Base-by-base conservation (phyloP, 2,888 invertebrate species). In the Dryocosmus kuriphilus region DNA sequence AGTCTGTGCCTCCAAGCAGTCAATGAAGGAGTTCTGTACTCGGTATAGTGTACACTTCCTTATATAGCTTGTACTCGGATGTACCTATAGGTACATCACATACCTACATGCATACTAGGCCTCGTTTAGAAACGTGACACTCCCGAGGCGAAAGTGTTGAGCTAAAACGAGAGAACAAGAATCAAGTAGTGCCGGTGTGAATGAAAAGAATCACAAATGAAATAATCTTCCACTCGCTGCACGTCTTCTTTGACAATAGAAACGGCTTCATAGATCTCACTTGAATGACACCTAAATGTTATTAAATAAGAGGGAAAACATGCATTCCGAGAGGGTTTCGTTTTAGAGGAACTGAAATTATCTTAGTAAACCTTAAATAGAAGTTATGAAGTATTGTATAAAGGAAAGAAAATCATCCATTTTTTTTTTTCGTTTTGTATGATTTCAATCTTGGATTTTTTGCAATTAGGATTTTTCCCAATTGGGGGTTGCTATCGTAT, bases 121-220 rank as follows among this genome's bases (percentile, higher is more conserved):
- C 65, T 65, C 41, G 41, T 67, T 46, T 41, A 67, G 67, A 67
- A 46, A 67, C 67, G 67, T 67, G 46, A 57, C 57, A 67, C 67
- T 67, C 46, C 51, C 51, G 6, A 71, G 30, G 71, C 46, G 30
- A 71, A 51, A 46, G 67, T 67, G 27, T 67, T 19, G 38, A 67
- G 41, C 65, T 46, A 67, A 51, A 71, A 71, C 22, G n/a, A 63
- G 62, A 35, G 46, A 14, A 67, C 27, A 51, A 30, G n/a, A 24
- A 71, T 30, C 46, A 51, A 24, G 57, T 57, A 22, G 5, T 24
- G 24, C 57, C 57, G 51, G 57, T 27, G 30, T 71, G 46, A 71
- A 71, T 71, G 71, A 71, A 71, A n/a, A 46, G 27, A 46, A 46
- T 51, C 62, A 65, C 35, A 35, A 65, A 65, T 67, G 41, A 24